Base-by-base conservation (phyloP, 2,888 invertebrate genomes). In the Trisateles emortualis region DNA sequence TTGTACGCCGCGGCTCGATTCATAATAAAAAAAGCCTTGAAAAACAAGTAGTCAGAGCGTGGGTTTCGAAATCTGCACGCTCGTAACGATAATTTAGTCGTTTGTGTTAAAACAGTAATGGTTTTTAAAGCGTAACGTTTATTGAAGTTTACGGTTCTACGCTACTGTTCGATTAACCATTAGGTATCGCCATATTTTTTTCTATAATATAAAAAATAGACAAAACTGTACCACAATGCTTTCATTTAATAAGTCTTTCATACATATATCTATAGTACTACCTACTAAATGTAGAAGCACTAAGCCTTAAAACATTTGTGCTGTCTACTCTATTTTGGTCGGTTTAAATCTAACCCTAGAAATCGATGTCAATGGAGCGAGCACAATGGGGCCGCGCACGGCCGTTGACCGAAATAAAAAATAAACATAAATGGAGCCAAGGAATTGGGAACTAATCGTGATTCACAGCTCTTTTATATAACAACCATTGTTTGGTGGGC, bases 391-490 rank as follows among this genome's bases (percentile, higher is more conserved):
- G 79, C 81, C 81, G 81, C 61, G 64, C 63, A 67, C 88, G 90
- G 88, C 79, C 89, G 81, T 89, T 90, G 89, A 91, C 90, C 88
- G 88, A 86, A 86, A 86, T 85, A 88, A 89, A 86, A 90, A 89
- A 86, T 80, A 83, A 85, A 86, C 76, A 78, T 65, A 74, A 81
- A 76, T 78, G 76, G 68, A 76, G 74, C 74, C 74, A 70, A 84
- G 83, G 82, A 83, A 84, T 84, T 78, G 75, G 79, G 78, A 86
- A 84, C 84, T 84, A 84, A 81, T 74, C 77, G 75, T 83, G 83
- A 86, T 81, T 84, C 83, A 80, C 72, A 66, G 63, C 41, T 66
- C 61, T 74, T 61, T 52, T 52, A 60, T 56, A 59, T 53, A 54
- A 54, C 49, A 56, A 43, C 36, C 53, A 58, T 56, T 43, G 55